These are phyloP conservation scores for Astreopora myriophthalma DNA, from an alignment of 64 coral and sea anemone species.

Conservation along the genomic window DNA sequence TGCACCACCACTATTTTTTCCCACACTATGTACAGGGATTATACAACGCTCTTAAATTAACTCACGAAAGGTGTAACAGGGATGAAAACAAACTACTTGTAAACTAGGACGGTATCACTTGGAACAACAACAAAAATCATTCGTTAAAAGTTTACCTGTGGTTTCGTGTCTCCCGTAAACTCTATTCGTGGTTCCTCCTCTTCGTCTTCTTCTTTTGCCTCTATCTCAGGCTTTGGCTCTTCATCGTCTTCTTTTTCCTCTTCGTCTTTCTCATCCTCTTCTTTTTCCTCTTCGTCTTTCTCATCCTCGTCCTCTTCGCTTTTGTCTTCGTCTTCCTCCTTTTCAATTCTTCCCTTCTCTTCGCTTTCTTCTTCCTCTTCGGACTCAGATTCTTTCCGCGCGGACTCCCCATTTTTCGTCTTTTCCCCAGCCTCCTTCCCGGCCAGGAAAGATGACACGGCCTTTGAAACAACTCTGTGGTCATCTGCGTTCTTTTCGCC, in stretches of 20 bases:
- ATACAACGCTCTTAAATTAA: too few relatives aligned
- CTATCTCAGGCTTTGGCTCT: not conserved
- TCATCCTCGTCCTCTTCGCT: not conserved
- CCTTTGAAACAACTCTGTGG: conserved; percentile 4
- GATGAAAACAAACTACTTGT: too few relatives aligned
- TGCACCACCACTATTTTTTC: too few relatives aligned
- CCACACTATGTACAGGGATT: too few relatives aligned
- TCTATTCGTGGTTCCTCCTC: conserved; percentile 59
- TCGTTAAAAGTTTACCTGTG: conserved; percentile 3
- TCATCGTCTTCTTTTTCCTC: not conserved
- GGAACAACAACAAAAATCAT: too few relatives aligned
- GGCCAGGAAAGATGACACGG: conserved; percentile 14
- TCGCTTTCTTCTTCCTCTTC: not conserved
- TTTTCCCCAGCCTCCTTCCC: not conserved
- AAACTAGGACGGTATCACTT: too few relatives aligned
- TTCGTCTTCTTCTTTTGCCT: not conserved
- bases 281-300: not conserved
- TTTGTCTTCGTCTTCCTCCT: not conserved
- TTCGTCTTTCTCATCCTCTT: not conserved
- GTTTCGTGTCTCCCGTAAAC: conserved; percentile 30
- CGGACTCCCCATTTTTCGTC: not conserved
- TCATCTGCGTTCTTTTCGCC: not conserved
- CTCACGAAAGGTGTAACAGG: too few relatives aligned
- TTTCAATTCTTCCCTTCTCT: not conserved
- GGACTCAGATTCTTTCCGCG: not conserved